phyloP scores from a whole-genome alignment of 1,140 invertebrate genomes.

The Drosophila yakuba region DNA sequence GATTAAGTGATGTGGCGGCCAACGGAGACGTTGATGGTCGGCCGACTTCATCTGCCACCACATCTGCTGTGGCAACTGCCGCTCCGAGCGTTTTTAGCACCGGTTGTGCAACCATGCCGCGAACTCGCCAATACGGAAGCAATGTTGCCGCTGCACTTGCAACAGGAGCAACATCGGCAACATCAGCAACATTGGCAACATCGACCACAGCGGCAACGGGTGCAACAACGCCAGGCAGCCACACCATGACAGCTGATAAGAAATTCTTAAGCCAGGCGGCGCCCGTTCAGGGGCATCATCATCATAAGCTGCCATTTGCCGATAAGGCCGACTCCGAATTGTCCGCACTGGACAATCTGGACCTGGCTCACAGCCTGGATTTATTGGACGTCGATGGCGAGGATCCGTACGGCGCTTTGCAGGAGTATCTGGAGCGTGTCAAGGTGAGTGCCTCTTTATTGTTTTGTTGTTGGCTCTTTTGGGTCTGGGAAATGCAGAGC shows the following conservation, averaged over 20 bases:
- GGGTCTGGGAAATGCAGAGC: slow-evolving; percentile 14
- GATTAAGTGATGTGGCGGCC: slow-evolving; percentile 79
- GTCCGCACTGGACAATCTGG: slow-evolving; percentile 75
- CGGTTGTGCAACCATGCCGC: slow-evolving; percentile 82
- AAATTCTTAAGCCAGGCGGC: slow-evolving; percentile 67
- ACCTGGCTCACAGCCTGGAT: slow-evolving; percentile 75
- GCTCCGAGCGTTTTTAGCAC: slow-evolving; percentile 71
- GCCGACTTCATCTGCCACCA: slow-evolving; percentile 30
- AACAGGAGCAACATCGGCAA: slow-evolving; percentile 17
- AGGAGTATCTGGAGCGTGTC: slow-evolving; percentile 81
- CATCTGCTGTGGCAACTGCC: slow-evolving; percentile 17
- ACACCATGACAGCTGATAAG: slow-evolving; percentile 80
- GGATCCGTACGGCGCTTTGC: slow-evolving; percentile 74
- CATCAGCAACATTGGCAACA: slow-evolving; percentile 4
- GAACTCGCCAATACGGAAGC: slow-evolving; percentile 80
- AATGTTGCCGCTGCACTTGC: slow-evolving; percentile 32
- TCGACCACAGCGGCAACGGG: slow-evolving; percentile 1
- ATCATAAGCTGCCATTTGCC: slow-evolving; percentile 77
- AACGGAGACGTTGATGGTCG: slow-evolving; percentile 67
- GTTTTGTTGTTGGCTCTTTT: neutral
- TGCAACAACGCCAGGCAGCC: slow-evolving; percentile 45
- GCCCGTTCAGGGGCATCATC: slow-evolving; percentile 53
- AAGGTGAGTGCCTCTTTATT: slow-evolving; percentile 63
- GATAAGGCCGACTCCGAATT: slow-evolving; percentile 72
- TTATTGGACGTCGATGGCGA: slow-evolving; percentile 76